Conservation (phyloP, 2,888 invertebrate species). For the Bhutanitis thaidina region DNA sequence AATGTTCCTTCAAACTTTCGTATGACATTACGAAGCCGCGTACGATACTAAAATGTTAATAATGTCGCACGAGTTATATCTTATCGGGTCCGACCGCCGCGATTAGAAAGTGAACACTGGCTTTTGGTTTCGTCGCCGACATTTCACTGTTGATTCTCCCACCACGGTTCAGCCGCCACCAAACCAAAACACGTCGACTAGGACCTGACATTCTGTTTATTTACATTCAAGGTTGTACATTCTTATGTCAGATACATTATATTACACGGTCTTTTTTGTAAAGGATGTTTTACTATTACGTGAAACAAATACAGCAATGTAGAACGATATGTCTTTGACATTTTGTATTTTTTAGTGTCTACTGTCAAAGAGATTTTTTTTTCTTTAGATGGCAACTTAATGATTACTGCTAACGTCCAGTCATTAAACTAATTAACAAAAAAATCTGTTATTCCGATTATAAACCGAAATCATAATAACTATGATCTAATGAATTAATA, state of each 20-base stretch:
- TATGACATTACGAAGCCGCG: slow-evolving; percentile 63
- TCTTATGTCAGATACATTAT: slow-evolving; percentile 13
- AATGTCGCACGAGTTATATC: slow-evolving; percentile 22
- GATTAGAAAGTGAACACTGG: slow-evolving; percentile 75
- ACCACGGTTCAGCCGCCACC: slow-evolving; percentile 40
- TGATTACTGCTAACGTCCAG: no score
- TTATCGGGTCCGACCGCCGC: slow-evolving; percentile 45
- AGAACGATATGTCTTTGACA: slow-evolving; percentile 5
- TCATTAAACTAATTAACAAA: no score
- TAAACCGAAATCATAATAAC: no score
- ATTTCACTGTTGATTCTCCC: slow-evolving; percentile 63
- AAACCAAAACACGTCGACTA: slow-evolving; percentile 55
- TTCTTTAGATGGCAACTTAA: no score
- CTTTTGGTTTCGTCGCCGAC: slow-evolving; percentile 39
- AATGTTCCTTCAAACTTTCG: slow-evolving; percentile 69
- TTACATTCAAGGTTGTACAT: slow-evolving; percentile 30
- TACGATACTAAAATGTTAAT: slow-evolving; percentile 16
- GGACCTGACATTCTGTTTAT: slow-evolving; percentile 40
- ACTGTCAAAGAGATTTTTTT: no score
- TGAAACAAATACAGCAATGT: slow-evolving; percentile 9
- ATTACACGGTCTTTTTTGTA: neutral
- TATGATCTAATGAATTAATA: no score
- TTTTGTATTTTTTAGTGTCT: no score
- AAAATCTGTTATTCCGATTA: no score
- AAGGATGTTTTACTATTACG: neutral